Conservation (phyloP, 35 echinoderm and acorn worm genomes). For the Apostichopus californicus region DNA sequence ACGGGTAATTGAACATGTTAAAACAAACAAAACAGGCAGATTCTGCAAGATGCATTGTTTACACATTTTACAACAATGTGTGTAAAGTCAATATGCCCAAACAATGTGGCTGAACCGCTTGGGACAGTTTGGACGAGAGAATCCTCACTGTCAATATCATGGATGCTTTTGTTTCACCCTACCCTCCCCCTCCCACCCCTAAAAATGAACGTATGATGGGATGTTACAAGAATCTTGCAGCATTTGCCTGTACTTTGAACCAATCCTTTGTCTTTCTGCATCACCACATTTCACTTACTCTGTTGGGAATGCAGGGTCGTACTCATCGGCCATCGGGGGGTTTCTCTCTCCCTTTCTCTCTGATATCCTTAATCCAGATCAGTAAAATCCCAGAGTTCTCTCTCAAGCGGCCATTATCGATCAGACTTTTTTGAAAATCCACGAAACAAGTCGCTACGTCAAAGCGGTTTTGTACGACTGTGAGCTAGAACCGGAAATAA, state of each 20-base stretch:
- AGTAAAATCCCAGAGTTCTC: background rate
- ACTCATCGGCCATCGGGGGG: constrained; percentile 48
- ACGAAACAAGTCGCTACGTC: background rate
- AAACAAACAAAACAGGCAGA: background rate
- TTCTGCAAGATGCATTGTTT: background rate
- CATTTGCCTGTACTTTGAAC: background rate
- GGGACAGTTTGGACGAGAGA: no score
- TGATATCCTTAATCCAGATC: background rate
- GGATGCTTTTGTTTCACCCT: no score
- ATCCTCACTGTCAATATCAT: no score
- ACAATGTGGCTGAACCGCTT: no score
- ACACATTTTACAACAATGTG: background rate
- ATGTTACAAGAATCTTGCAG: background rate
- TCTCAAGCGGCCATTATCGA: background rate
- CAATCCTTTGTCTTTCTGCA: background rate
- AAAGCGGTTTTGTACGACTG: background rate
- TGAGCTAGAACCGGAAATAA: background rate
- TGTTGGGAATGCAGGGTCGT: constrained; percentile 65
- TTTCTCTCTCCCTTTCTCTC: background rate
- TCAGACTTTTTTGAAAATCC: background rate
- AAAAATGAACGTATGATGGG: background rate
- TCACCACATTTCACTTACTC: constrained; percentile 61
- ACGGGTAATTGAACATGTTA: background rate
- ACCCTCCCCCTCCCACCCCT: no score
- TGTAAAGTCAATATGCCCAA: no score